Evolutionary conservation across 2,113 vertebrate species (phyloP).

Genomic region (Chinchilla lanigera): DNA sequence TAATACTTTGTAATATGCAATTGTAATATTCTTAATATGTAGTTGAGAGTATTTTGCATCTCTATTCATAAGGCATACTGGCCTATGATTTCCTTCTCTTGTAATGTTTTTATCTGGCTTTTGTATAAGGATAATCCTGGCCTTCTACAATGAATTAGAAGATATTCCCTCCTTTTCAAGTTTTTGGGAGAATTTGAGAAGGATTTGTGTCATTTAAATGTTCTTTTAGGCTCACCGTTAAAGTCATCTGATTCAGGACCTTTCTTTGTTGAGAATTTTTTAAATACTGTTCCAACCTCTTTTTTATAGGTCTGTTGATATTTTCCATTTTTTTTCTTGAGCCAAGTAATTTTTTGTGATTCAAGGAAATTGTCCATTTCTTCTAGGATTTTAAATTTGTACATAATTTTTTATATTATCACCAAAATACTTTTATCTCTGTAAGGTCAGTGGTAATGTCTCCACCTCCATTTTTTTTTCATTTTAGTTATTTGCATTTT

Average conservation of each 20-base stretch:
- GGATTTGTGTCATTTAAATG: neutral
- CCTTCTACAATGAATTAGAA: neutral
- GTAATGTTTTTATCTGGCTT: neutral
- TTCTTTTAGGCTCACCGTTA: neutral
- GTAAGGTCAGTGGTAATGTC: neutral
- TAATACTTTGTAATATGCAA: neutral
- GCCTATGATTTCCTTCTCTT: neutral
- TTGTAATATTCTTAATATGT: neutral
- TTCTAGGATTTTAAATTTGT: neutral
- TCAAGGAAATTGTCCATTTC: neutral
- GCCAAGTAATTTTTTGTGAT: neutral
- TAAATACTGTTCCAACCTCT: neutral
- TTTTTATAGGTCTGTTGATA: neutral
- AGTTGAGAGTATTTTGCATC: neutral
- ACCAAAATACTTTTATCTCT: neutral
- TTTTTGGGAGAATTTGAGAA: neutral
- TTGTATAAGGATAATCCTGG: neutral
- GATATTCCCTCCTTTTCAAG: neutral
- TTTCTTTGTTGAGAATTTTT: neutral
- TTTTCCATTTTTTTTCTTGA: neutral
- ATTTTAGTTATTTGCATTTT: neutral
- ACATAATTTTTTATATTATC: neutral
- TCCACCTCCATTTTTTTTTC: neutral
- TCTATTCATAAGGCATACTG: neutral
- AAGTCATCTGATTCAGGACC: neutral